Base-by-base conservation (phyloP, 2,797 vertebrate species). In the Phoeniculus purpureus region DNA sequence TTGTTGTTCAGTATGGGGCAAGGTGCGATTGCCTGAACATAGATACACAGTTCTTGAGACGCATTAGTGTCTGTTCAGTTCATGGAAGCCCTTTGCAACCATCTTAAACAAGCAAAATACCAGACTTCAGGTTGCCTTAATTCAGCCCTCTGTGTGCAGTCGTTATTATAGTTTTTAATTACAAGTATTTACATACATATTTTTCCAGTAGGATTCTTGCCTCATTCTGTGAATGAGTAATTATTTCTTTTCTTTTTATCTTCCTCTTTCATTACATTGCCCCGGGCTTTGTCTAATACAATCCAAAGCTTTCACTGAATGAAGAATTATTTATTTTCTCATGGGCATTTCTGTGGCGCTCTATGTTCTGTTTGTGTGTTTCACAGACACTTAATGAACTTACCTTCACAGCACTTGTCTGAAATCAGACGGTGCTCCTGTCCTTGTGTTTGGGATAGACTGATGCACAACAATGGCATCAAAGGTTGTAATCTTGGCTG, bases 261-360 rank as follows among this genome's bases (percentile, higher is more conserved):
- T 95, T 94, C 47, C 56, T 91, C 91, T 95, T 93, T 95, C 93
- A 95, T 94, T 96, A 92, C 89, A 93, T 94, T 92, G 94, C 94
- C 95, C 64, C 86, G 70, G 94, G 94, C 94, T 91, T 93, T 93
- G 92, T 95, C 93, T 95, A 92, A 92, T 91, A 96, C 85, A 95
- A 96, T 95, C 92, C 91, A 94, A 94, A 85, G 92, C 93, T 91
- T 92, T 92, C 89, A 55, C 56, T 91, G 94, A 95, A 94, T 67
- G 89, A 94, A 95, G 94, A 94, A 95, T 94, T 94, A 96, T 92
- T 93, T 95, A 95, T 96, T 95, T 95, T 87, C 95, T 95, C 92
- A 54, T 81, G 91, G 93, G 95, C 93, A 89, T 96, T 95, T 95
- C 91, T 8, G 21, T 89, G 91, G 79, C 87, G 89, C 80, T 94